Base-by-base conservation (phyloP, 2,888 invertebrate genomes). In the Deroplatys truncata region DNA sequence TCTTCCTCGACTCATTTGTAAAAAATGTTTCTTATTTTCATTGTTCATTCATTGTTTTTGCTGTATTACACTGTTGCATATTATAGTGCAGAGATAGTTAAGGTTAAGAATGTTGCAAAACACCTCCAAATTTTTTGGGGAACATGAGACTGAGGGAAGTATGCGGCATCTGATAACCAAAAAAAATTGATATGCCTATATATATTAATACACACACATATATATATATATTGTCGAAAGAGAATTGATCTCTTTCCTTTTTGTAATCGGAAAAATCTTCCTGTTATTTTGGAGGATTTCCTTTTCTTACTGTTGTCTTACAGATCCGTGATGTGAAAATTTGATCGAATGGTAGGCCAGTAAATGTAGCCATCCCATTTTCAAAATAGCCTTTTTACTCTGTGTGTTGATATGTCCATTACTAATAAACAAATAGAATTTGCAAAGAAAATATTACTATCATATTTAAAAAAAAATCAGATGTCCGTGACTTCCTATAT, bases 81-180 rank as follows among this genome's bases (percentile, higher is more conserved):
- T 89, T 87, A 87, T 87, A 87, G 87, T 83, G 87, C 82, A 43
- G 87, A 82, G 87, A 29, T 87, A 88, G 89, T 88, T 89, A 90
- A 88, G 90, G 88, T 88, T 90, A 89, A 89, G 89, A 88, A 88
- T 90, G 72, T 89, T 85, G 90, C 89, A 88, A 90, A 86, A 88
- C 43, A 88, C 90, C 90, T 90, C 89, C 88, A 72, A 72, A 89
- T 56, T 84, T 88, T 88, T 88, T 90, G 91, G 91, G 91, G 92
- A 91, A 91, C 91, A 92, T 93, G 93, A 94, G 94, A 94, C 94
- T 94, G 94, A 94, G 92, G 93, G 93, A 93, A 93, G 93, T 91
- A 91, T 91, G 92, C 92, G 92, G 91, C 91, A 91, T 91, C 91
- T 91, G 91, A 90, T 87, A 89, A 84, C 56, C 56, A 91, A 88